Conservation (phyloP, 2,113 vertebrate species). For the Ageneiosus marmoratus region DNA sequence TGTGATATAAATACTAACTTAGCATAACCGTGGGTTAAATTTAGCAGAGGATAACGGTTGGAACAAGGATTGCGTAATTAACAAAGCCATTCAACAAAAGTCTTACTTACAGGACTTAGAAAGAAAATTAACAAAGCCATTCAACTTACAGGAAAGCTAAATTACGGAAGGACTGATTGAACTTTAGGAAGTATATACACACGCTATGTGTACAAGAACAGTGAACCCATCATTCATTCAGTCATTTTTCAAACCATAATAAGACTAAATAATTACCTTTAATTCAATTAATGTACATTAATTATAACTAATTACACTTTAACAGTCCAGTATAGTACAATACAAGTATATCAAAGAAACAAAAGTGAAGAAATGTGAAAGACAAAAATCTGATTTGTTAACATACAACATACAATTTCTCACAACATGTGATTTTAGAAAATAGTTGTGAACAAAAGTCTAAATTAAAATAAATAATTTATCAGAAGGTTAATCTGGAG, state of each 20-base stretch:
- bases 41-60: neutral
- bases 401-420: constrained; percentile 43
- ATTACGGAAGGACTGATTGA: neutral
- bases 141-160: neutral
- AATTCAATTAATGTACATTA: constrained; percentile 7
- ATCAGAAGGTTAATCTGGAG: constrained; percentile 6
- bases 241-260: neutral
- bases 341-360: neutral
- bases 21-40: neutral
- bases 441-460: neutral
- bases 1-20: neutral
- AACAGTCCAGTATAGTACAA: neutral
- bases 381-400: neutral
- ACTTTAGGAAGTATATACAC: neutral
- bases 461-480: constrained; percentile 35
- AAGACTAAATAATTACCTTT: constrained; percentile 6
- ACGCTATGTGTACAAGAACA: neutral
- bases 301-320: constrained; percentile 13
- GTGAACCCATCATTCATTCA: neutral
- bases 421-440: neutral
- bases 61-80: neutral
- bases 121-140: neutral
- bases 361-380: neutral
- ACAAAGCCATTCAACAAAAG: neutral
- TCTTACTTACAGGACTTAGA: no score